Evolutionary conservation across 2,113 vertebrate genomes (phyloP), one percentile per base, ranked within the genome.

Genomic region (Paradoxurus hermaphroditus): DNA sequence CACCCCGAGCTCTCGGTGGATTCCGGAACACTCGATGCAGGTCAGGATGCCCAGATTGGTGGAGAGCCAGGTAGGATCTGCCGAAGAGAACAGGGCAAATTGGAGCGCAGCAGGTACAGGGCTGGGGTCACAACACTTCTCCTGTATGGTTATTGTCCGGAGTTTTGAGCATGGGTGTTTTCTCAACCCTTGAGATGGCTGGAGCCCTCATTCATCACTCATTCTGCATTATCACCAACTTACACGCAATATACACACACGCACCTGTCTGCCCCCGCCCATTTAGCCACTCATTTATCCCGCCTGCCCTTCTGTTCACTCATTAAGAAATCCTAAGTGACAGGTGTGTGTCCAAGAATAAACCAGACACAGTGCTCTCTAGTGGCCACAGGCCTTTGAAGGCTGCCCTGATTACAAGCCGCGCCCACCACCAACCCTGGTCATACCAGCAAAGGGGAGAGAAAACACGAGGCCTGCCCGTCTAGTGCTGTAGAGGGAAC

Each of bases 11-110:
- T 99, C 99, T 73, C 99, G 98, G 98, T 99, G 99, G 98, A 99
- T 99, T 98, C 99, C 99, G 0, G 99, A 99, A 97, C 99, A 99
- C 97, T 99, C 99, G 67, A 99, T 99, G 89, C 99, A 99, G 97
- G 99, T 99, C 89, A 99, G 98, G 86, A 99, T 99, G 92, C 99
- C 99, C 56, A 99, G 98, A 98, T 99, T 99, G 91, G 99, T 99
- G 96, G 99, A 99, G 65, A 99, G 99, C 99, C 99, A 99, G 1
- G 99, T 99, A 63, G 99, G 99, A 97, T 99, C 99, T 99, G 99
- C 46, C 86, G 49, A 92, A 90, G 97, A 82, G 82, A 98, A 96
- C 0, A 44, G 46, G n/a, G 7, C 34, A 63, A 1, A 67, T 44
- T 0, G 62, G 39, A 90, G 70, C 4, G 23, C 10, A 16, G 25